phyloP scores from a whole-genome alignment of 2,888 invertebrate species.

The Sipha maydis region DNA sequence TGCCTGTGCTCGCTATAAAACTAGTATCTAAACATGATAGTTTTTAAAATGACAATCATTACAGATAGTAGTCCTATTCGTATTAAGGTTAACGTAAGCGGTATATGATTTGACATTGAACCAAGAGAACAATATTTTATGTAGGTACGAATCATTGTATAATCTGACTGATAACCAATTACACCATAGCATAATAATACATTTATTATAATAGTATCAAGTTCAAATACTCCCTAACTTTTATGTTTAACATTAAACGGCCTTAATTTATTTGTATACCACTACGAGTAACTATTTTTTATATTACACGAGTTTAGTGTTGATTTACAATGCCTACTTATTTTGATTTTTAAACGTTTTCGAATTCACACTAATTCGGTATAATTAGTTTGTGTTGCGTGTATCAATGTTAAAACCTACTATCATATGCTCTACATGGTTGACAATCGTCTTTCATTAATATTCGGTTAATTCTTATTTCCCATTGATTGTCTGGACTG shows the following conservation, averaged over 20 bases:
- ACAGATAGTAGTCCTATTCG: background rate
- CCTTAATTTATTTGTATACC: background rate
- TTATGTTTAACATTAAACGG: background rate
- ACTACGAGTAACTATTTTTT: background rate
- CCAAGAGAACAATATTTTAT: background rate
- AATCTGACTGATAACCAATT: background rate
- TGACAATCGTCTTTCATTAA: too few species aligned
- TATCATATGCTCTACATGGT: too few species aligned
- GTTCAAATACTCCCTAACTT: background rate
- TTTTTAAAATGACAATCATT: background rate
- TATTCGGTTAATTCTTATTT: too few species aligned
- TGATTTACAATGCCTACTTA: background rate
- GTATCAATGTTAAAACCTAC: too few species aligned
- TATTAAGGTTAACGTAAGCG: constrained; percentile 32
- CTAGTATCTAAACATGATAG: background rate
- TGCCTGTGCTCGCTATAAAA: background rate
- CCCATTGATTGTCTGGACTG: background rate
- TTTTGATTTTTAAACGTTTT: background rate
- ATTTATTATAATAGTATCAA: background rate
- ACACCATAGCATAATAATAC: background rate
- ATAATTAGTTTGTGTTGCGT: background rate
- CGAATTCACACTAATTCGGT: background rate
- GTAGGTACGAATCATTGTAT: background rate
- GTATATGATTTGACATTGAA: constrained; percentile 4
- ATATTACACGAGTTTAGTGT: background rate